A percentile compares a stretch with the other conserved stretches of the same genome.
These are phyloP conservation scores for Pelodiscus sinensis DNA, from an alignment of 2,113 vertebrate genomes.

Conservation along the genomic window DNA sequence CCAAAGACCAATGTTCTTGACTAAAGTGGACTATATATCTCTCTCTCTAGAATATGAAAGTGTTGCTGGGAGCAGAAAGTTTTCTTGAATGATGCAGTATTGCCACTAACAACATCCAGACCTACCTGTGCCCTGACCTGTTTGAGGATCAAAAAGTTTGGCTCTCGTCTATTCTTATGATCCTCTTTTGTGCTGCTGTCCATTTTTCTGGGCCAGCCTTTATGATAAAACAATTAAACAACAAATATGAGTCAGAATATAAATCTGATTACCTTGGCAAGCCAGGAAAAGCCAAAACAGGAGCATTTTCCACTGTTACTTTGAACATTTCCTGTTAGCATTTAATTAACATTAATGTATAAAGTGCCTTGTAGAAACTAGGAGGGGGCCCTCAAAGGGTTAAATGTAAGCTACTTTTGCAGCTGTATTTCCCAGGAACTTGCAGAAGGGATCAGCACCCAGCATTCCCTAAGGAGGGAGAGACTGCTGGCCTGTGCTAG, in stretches of 20 bases:
- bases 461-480: fast-evolving
- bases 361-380: background rate
- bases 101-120: background rate
- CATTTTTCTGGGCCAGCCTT: fast-evolving
- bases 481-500: constrained; percentile 12
- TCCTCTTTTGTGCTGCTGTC: background rate
- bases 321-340: fast-evolving
- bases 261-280: fast-evolving
- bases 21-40: fast-evolving
- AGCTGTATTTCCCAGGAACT: background rate
- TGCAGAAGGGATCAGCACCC: constrained; percentile 7
- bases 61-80: background rate
- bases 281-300: background rate
- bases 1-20: background rate
- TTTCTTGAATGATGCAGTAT: background rate
- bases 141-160: background rate
- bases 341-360: too few relatives aligned
- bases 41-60: background rate
- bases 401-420: background rate
- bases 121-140: fast-evolving
- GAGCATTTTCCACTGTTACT: fast-evolving
- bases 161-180: fast-evolving
- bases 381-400: background rate
- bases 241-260: background rate
- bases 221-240: background rate